Base-by-base conservation (phyloP, 2,113 vertebrate species). In the Pimephales promelas region DNA sequence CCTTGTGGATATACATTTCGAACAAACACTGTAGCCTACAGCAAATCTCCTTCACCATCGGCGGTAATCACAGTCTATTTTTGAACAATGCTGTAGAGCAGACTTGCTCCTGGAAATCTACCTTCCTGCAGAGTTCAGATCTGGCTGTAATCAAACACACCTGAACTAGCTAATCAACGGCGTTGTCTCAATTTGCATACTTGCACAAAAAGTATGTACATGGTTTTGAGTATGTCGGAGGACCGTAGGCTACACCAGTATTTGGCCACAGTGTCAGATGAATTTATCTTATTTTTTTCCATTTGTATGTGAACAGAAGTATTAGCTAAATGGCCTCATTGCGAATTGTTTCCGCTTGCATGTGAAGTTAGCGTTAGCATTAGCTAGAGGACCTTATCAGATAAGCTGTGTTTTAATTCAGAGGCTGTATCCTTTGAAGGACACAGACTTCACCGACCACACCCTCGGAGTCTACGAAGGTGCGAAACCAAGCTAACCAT, bases 71-170 rank as follows among this genome's bases (percentile, higher is more conserved):
- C 5, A 5, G 77, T 66, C 59, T 79, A 66, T 79, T 79, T 79
- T 79, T 66, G 77, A 66, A 47, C 59, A 28, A 20, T 28, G 56
- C 76, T 45, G 57, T 47, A 28, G 76, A 79, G 22, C n/a, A 31
- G 59, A 2, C 52, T 2, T 49, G 40, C 40, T 79, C 59, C 10
- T 49, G 77, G 26, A 79, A 61, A 79, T 79, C 26, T 47, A 49
- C 43, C 36, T 16, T 79, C 77, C 77, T 64, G 77, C 59, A 34
- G 77, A 74, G 72, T 52, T 49, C 26, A 52, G 72, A 74, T 28
- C 47, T 52, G 26, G 3, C 59, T 79, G 14, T 75, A 79, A 79
- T 79, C 77, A 79, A 79, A 64, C 77, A 34, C 47, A 79, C 77
- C 77, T 79, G 77, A 79, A 49, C 77, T 40, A 22, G 77, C 43